These are phyloP conservation scores for Nyctibius grandis DNA, from an alignment of 2,797 vertebrate species.

Conservation along the genomic window DNA sequence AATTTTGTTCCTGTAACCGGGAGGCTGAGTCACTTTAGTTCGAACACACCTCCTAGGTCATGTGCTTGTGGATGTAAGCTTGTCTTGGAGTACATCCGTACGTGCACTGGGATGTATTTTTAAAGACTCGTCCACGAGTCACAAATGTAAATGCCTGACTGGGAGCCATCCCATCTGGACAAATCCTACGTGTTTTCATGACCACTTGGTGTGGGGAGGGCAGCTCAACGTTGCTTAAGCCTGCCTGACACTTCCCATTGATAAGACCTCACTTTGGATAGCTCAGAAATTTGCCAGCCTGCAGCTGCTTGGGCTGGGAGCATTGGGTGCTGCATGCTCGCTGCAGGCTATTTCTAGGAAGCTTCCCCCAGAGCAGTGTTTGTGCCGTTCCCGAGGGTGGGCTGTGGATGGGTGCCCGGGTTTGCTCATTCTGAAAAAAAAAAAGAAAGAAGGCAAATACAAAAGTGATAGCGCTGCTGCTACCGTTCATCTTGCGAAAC, in stretches of 20 bases:
- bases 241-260: neutral
- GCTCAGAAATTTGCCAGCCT: neutral
- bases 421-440: neutral
- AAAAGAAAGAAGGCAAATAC: neutral
- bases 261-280: neutral
- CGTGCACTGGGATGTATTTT: conserved; percentile 15
- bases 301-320: neutral
- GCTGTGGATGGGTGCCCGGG: rapidly evolving
- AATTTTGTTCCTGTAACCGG: conserved; percentile 45
- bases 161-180: conserved; percentile 12
- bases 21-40: conserved; percentile 53
- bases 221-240: neutral
- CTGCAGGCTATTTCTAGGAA: neutral
- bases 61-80: conserved; percentile 18
- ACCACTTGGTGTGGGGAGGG: neutral
- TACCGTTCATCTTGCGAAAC: neutral
- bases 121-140: neutral
- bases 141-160: neutral
- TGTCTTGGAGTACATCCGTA: conserved; percentile 2
- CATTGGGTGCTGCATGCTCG: neutral
- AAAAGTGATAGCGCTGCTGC: neutral
- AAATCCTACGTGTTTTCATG: neutral
- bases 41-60: conserved; percentile 35
- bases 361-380: neutral
- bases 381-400: neutral